phyloP scores from a whole-genome alignment of 1,140 invertebrate species.

The Lutraria rhynchaena region DNA sequence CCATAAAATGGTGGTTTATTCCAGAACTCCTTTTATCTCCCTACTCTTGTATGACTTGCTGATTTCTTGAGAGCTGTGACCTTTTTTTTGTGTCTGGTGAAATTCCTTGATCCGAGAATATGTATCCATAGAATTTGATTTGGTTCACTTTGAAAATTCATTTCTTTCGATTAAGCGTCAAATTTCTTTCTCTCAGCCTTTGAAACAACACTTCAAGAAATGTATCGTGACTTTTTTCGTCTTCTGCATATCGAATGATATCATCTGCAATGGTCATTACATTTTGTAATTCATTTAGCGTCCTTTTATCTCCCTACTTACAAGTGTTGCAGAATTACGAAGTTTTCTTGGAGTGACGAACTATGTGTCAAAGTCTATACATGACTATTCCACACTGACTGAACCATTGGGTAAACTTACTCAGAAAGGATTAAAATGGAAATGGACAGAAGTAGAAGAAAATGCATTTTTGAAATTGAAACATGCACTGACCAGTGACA shows the following conservation, averaged over 20 bases:
- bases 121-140: slow-evolving; percentile 60
- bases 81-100: slow-evolving; percentile 68
- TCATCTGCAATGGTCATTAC: slow-evolving; percentile 52
- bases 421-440: slow-evolving; percentile 10
- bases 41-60: slow-evolving; percentile 37
- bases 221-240: slow-evolving; percentile 28
- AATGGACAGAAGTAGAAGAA: slow-evolving; percentile 46
- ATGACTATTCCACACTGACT: slow-evolving; percentile 48
- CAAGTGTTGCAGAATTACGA: slow-evolving; percentile 47
- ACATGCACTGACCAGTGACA: slow-evolving; percentile 34
- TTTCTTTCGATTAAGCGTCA: slow-evolving; percentile 54
- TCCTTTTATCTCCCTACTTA: not conserved
- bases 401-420: slow-evolving; percentile 50
- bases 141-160: slow-evolving; percentile 43
- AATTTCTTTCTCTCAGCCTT: slow-evolving; percentile 31
- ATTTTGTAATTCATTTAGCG: slow-evolving; percentile 3
- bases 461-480: slow-evolving; percentile 47
- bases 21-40: too few species aligned
- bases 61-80: slow-evolving; percentile 74
- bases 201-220: slow-evolving; percentile 16
- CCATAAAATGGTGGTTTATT: too few species aligned
- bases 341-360: slow-evolving; percentile 62
- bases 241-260: slow-evolving; percentile 37
- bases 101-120: slow-evolving; percentile 59
- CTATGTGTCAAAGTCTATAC: slow-evolving; percentile 56